A percentile compares a stretch with the other conserved stretches of the same genome.
Conservation (phyloP, 2,797 vertebrate genomes). For the Loriculus beryllinus region DNA sequence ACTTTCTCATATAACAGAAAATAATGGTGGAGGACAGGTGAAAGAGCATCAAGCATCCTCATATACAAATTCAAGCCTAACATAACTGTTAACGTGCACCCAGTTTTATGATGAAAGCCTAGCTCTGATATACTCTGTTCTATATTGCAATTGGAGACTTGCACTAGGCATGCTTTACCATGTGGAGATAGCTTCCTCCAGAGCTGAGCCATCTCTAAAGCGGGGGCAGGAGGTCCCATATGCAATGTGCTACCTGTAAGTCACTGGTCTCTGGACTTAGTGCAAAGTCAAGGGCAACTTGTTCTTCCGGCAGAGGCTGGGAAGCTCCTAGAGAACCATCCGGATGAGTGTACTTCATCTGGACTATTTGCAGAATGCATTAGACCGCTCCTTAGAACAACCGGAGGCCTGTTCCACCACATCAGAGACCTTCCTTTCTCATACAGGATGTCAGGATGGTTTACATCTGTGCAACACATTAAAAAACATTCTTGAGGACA, state of each 20-base stretch:
- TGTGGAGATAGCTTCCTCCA: background rate
- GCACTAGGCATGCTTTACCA: background rate
- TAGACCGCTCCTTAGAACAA: background rate
- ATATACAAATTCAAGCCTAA: background rate
- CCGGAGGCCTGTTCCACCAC: background rate
- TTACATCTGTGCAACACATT: background rate
- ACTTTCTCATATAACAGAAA: background rate
- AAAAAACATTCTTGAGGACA: background rate
- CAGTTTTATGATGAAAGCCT: background rate
- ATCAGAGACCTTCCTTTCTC: background rate
- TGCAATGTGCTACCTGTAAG: background rate
- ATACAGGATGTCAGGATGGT: background rate
- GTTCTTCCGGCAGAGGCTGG: background rate
- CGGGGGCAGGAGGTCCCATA: background rate
- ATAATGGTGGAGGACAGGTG: background rate
- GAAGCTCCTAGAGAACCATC: background rate
- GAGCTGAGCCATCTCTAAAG: background rate
- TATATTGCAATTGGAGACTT: accelerated
- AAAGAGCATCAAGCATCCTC: background rate
- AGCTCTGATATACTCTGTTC: background rate
- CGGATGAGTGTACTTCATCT: background rate
- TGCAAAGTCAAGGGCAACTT: background rate
- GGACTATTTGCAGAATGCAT: background rate
- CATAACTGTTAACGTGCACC: background rate
- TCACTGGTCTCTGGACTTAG: background rate